Conservation (phyloP, 2,888 invertebrate genomes). For the Agrenia bidenticulata region DNA sequence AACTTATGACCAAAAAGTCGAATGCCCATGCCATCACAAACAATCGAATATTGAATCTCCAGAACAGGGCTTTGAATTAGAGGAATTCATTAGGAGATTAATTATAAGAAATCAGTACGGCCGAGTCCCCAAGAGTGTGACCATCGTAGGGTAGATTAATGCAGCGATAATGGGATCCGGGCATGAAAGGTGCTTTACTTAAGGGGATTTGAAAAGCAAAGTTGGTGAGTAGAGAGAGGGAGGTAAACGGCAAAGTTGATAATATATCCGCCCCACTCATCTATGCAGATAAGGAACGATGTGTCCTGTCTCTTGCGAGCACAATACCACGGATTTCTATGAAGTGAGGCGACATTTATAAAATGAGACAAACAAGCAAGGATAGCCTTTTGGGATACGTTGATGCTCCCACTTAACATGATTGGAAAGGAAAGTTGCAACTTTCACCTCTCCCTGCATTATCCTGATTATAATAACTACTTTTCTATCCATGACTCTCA, state of each 20-base stretch:
- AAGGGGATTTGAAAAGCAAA: constrained; percentile 21
- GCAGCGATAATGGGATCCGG: neutral
- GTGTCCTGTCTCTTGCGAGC: neutral
- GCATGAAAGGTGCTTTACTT: constrained; percentile 17
- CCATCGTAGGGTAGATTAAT: neutral
- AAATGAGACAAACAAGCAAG: neutral
- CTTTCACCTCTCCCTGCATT: constrained; percentile 44
- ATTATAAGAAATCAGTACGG: constrained; percentile 15
- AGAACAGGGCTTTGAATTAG: neutral
- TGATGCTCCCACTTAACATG: constrained; percentile 50
- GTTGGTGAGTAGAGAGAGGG: neutral
- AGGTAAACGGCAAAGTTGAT: too few relatives aligned
- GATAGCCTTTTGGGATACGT: constrained; percentile 27
- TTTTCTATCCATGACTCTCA: constrained; percentile 20
- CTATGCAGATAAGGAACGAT: too few relatives aligned
- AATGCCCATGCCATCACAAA: neutral
- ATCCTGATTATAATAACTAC: constrained; percentile 52
- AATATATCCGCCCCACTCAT: too few relatives aligned
- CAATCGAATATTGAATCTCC: neutral
- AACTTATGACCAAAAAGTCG: neutral
- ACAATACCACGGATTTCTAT: neutral
- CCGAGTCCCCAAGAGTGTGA: constrained; percentile 1
- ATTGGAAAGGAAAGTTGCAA: constrained; percentile 51
- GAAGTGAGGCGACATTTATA: constrained; percentile 4
- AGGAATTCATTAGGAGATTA: constrained; percentile 16